Evolutionary conservation across 2,113 vertebrate genomes (phyloP).

Genomic region (Actinemys pallida): DNA sequence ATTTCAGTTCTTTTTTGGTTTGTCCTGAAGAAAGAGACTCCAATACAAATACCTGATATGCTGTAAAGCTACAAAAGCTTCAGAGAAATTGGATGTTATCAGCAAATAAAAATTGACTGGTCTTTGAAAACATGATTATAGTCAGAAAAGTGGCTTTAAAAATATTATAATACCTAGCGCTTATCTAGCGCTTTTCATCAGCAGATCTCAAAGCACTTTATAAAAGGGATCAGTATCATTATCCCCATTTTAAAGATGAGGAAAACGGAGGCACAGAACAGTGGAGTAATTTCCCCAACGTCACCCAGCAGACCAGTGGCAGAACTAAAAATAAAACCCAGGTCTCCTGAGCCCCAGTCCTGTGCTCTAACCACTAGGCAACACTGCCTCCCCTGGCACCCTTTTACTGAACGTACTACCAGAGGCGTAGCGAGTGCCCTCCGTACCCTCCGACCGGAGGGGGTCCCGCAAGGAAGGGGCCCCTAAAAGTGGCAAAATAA

Average conservation of each 20-base stretch:
- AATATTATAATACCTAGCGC: background rate
- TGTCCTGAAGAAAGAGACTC: background rate
- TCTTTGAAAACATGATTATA: background rate
- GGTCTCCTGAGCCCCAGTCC: background rate
- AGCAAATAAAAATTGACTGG: background rate
- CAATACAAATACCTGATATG: background rate
- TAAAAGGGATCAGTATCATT: background rate
- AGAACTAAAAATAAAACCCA: background rate
- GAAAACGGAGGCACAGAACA: background rate
- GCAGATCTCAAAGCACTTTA: background rate
- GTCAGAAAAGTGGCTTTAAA: constrained; percentile 1
- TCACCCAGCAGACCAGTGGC: background rate
- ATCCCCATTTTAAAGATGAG: background rate
- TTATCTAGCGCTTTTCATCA: background rate
- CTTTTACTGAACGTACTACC: background rate
- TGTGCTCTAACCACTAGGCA: too few species aligned
- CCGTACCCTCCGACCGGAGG: too few species aligned
- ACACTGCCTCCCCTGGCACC: background rate
- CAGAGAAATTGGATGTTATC: background rate
- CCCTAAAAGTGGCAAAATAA: too few species aligned
- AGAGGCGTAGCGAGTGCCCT: too few species aligned
- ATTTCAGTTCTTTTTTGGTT: background rate
- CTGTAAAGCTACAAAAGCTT: background rate
- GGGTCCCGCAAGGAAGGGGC: too few species aligned
- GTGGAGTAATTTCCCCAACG: background rate